A percentile compares a stretch with the other conserved stretches of the same genome.
These are phyloP conservation scores for Axea sp. DNA, from an alignment of 2,888 invertebrate species.

Conservation along the genomic window DNA sequence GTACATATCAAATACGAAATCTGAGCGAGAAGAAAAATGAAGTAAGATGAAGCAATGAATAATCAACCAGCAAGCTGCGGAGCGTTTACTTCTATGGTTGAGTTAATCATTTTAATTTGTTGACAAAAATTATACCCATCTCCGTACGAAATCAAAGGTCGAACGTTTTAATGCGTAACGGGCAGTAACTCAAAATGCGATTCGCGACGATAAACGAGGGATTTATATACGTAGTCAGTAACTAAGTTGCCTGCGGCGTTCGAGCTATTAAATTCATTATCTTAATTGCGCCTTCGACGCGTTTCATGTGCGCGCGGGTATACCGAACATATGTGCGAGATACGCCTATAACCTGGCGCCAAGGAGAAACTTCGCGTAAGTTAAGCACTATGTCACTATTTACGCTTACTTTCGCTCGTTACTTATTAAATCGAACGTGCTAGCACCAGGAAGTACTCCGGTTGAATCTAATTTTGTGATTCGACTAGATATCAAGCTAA, in stretches of 20 bases:
- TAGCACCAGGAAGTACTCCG: too few species aligned
- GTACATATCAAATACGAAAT: too few species aligned
- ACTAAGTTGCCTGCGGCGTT: constrained; percentile 45
- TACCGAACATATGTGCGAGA: constrained; percentile 20
- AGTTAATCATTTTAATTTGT: too few species aligned
- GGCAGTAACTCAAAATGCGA: constrained; percentile 28
- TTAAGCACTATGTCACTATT: constrained; percentile 40
- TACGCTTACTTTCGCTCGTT: constrained; percentile 52
- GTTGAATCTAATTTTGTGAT: too few species aligned
- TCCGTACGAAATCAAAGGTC: constrained; percentile 20
- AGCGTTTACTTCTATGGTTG: too few species aligned
- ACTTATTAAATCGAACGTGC: constrained; percentile 59
- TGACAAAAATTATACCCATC: constrained; percentile 10
- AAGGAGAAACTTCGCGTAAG: constrained; percentile 45
- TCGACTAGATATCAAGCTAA: too few species aligned
- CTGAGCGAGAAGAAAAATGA: too few species aligned
- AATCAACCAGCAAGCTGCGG: too few species aligned
- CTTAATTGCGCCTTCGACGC: constrained; percentile 74
- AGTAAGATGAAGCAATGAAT: too few species aligned
- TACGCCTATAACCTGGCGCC: constrained; percentile 30
- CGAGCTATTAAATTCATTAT: constrained; percentile 74
- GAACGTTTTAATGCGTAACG: constrained; percentile 3
- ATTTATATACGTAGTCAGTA: constrained; percentile 53
- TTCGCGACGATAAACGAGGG: constrained; percentile 33
- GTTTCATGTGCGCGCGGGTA: constrained; percentile 61